Percentiles rank a stretch among this genome's conserved stretches.
Evolutionary conservation across 2,888 invertebrate genomes (phyloP).

Genomic region (Melieria omissa): DNA sequence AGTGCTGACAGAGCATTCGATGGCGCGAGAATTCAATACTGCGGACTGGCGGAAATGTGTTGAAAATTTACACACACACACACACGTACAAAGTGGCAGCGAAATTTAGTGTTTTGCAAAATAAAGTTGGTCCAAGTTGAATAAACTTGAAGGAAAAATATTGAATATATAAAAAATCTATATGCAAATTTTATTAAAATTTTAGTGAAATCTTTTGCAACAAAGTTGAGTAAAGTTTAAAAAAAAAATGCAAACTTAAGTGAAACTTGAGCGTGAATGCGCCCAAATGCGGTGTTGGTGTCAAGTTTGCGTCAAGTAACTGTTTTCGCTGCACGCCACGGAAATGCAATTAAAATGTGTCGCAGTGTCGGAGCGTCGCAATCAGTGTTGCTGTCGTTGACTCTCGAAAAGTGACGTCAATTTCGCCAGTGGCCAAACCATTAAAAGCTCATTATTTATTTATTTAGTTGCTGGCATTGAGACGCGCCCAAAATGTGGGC

Average conservation of each 20-base stretch:
- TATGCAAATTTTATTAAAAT: too few species aligned
- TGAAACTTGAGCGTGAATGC: constrained; percentile 1
- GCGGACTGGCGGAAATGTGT: too few species aligned
- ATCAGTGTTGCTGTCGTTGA: neutral
- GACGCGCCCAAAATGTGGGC: constrained; percentile 38
- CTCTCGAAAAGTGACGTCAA: constrained; percentile 33
- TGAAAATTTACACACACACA: neutral
- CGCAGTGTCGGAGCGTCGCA: neutral
- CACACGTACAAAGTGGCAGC: neutral
- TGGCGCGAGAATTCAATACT: too few species aligned
- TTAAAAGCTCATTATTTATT: constrained; percentile 41
- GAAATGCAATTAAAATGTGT: constrained; percentile 12
- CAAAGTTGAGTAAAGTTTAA: too few species aligned
- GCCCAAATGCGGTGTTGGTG: neutral
- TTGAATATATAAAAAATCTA: too few species aligned
- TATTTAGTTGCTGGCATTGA: constrained; percentile 10
- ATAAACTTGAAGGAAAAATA: too few species aligned
- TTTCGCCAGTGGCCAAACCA: constrained; percentile 24
- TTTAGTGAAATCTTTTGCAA: too few species aligned
- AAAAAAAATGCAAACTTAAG: neutral
- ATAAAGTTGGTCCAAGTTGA: neutral
- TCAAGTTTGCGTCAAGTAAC: constrained; percentile 3
- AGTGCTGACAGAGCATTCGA: too few species aligned
- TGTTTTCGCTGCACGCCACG: neutral
- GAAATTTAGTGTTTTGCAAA: neutral